Evolutionary conservation across 2,113 vertebrate genomes (phyloP).

Genomic region (Chinchilla lanigera): DNA sequence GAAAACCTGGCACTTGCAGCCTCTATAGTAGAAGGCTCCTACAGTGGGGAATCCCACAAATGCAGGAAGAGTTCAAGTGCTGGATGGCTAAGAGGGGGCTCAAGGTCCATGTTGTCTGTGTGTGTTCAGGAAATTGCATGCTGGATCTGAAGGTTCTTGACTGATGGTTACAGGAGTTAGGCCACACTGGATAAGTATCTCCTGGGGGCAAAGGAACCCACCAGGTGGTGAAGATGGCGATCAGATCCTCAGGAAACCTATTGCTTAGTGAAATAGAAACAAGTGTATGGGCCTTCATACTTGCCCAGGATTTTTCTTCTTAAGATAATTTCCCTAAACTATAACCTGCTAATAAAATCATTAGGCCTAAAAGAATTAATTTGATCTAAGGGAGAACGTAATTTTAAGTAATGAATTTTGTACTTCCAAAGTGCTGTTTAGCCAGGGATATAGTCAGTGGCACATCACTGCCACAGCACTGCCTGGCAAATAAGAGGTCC

Average conservation of each 20-base stretch:
- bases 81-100: background rate
- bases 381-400: conserved; percentile 4
- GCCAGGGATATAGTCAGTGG: too few relatives aligned
- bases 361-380: conserved; percentile 29
- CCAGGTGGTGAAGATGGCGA: background rate
- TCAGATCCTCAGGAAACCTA: background rate
- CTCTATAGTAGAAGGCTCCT: background rate
- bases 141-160: background rate
- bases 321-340: conserved; percentile 36
- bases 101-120: background rate
- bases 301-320: conserved; percentile 26
- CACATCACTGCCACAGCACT: too few relatives aligned
- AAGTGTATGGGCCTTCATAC: background rate
- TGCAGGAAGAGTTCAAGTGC: background rate
- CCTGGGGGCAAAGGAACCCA: background rate
- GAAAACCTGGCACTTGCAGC: background rate
- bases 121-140: background rate
- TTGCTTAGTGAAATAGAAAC: conserved; percentile 11
- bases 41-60: background rate
- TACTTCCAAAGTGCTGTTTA: background rate
- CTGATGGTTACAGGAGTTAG: background rate
- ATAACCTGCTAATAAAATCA: conserved; percentile 22
- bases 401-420: background rate
- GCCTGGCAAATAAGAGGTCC: too few relatives aligned
- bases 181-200: background rate